Base-by-base conservation (phyloP, 1,140 invertebrate genomes). In the Spodoptera litura region DNA sequence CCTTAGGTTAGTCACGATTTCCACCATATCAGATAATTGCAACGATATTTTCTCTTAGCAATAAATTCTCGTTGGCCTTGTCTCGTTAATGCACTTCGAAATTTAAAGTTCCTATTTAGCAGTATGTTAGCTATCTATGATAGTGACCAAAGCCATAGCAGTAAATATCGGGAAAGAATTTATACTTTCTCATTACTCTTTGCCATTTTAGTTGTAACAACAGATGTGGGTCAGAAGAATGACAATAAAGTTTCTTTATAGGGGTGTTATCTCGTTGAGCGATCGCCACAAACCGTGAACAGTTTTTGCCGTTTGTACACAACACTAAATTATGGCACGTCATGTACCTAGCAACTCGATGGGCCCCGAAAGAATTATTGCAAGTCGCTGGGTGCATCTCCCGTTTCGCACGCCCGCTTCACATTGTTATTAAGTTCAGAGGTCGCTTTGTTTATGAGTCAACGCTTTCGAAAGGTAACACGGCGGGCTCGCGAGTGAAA, bases 351-450 rank as follows among this genome's bases (percentile, higher is more conserved):
- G 82, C 79, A 88, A 84, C 79, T 84, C 88, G 85, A 91, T 88
- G 85, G 86, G 83, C 83, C 74, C 74, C 66, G 78, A 89, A 90
- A 93, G 90, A 92, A 87, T 91, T 93, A 93, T 91, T 88, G 87
- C 86, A 87, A 88, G 86, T 87, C 87, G 79, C 78, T 81, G 38
- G 85, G 85, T 88, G 86, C 87, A 92, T 94, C 92, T 91, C 86
- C 88, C 82, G 87, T 92, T 92, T 94, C 91, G 90, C 91, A 92
- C 91, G 90, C 88, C 87, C 87, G 86, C 84, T 81, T 93, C 85
- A 89, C 91, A 92, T 93, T 93, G 92, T 94, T 94, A 91, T 92
- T 89, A 91, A 93, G 91, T 91, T 94, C 92, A 93, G 84, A 93
- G 92, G 90, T 94, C 88, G 89, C 81, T 89, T 93, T 91, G 91